A percentile compares a stretch with the other conserved stretches of the same genome.
These are phyloP conservation scores for Danio tinwini DNA, from an alignment of 2,797 vertebrate species.

Conservation along the genomic window DNA sequence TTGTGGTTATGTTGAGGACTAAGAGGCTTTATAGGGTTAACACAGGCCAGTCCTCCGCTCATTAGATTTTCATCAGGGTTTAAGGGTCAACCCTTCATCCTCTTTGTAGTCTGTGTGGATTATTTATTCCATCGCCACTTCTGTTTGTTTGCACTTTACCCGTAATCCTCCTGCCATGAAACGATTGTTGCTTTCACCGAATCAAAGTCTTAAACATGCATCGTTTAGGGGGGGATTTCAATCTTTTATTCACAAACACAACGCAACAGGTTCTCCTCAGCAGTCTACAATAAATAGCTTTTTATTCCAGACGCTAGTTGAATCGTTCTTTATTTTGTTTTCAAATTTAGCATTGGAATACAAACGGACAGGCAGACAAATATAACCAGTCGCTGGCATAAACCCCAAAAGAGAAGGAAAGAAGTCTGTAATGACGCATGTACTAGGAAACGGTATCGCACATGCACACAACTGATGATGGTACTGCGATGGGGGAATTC, in stretches of 20 bases:
- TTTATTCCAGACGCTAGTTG: slow-evolving; percentile 53
- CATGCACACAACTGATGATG: slow-evolving; percentile 33
- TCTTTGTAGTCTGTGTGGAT: slow-evolving; percentile 2
- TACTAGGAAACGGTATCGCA: slow-evolving; percentile 31
- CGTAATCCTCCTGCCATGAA: background rate
- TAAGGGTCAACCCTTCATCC: background rate
- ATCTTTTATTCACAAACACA: slow-evolving; percentile 76
- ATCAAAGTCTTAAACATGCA: slow-evolving; percentile 16
- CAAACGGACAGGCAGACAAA: slow-evolving; percentile 55
- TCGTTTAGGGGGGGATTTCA: slow-evolving; percentile 50
- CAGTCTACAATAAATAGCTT: slow-evolving; percentile 77
- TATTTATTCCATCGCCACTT: background rate
- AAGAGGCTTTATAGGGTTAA: background rate
- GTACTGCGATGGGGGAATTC: background rate
- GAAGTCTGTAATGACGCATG: slow-evolving; percentile 34
- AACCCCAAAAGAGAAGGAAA: slow-evolving; percentile 17
- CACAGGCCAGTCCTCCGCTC: background rate
- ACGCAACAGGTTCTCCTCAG: slow-evolving; percentile 63
- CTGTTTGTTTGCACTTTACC: slow-evolving; percentile 7
- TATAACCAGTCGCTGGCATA: slow-evolving; percentile 10
- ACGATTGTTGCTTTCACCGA: slow-evolving; percentile 7
- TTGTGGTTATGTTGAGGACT: background rate
- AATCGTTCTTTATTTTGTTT: slow-evolving; percentile 44
- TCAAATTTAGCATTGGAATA: slow-evolving; percentile 44
- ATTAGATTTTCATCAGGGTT: background rate